These are phyloP conservation scores for Hermatobates lingyangjiaoensis DNA, from an alignment of 1,140 invertebrate genomes.

Conservation along the genomic window DNA sequence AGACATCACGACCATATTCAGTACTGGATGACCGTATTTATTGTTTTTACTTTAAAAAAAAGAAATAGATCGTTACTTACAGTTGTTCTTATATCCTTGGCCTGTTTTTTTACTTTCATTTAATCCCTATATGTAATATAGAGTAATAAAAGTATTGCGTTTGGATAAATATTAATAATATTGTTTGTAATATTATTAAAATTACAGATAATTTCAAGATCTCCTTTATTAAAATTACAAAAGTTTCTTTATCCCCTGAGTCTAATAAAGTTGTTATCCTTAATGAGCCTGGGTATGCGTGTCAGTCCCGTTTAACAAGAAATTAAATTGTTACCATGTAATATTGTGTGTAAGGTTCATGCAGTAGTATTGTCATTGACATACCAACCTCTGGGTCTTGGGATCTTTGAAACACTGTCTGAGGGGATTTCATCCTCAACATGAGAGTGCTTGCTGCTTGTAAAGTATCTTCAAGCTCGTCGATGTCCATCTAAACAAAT, in stretches of 20 bases:
- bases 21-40: too few species aligned
- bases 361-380: not conserved
- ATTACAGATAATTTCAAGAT: not conserved
- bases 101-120: too few species aligned
- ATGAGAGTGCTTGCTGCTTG: slow-evolving; percentile 10
- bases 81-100: too few species aligned
- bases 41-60: too few species aligned
- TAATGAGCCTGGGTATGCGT: not conserved
- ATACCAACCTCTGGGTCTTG: slow-evolving; percentile 7
- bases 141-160: too few species aligned
- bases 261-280: too few species aligned
- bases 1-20: too few species aligned
- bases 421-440: slow-evolving; percentile 11
- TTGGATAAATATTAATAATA: too few species aligned
- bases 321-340: not conserved
- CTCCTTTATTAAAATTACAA: not conserved
- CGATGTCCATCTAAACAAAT: slow-evolving; percentile 12
- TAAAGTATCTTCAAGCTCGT: slow-evolving; percentile 11
- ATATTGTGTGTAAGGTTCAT: not conserved
- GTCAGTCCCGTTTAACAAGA: not conserved
- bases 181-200: too few species aligned
- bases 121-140: too few species aligned
- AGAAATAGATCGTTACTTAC: too few species aligned
- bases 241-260: too few species aligned
- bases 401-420: slow-evolving; percentile 11